Evolutionary conservation across 2,888 invertebrate genomes (phyloP), one percentile per base, ranked within the genome.

Genomic region (Tetranychus piercei): DNA sequence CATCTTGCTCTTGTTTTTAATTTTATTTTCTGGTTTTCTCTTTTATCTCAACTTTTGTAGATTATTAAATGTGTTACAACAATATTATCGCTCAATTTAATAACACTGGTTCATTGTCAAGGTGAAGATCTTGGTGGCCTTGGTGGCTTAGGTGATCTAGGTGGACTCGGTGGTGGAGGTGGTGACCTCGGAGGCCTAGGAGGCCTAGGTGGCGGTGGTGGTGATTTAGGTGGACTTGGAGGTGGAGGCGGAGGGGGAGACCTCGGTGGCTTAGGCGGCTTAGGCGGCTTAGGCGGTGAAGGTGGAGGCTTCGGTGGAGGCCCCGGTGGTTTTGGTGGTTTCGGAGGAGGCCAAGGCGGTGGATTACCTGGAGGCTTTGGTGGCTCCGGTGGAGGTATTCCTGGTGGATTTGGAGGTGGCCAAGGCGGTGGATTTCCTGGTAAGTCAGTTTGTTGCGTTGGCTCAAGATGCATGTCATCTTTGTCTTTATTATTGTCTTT

Each of bases 61-160:
- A 55, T 55, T 9, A 6, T 55, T 55, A 55, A 55, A 15, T 15
- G 11, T 15, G 15, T 55, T 55, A 55, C 55, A 55, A 55, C 55
- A 55, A 55, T 55, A 9, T 55, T 55, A 55, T 55, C 55, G 2
- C 9, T 55, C 15, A 55, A 69, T 69, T 69, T 69, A 69, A 69
- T 69, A 69, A 69, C 22, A n/a, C 11, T 69, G 22, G 22, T 69
- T 69, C 11, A 22, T n/a, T 69, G 69, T 69, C 69, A 69, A 69
- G 69, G 69, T 69, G 69, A 23, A 23, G 69, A 23, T 69, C 69
- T 69, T 69, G 69, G 69, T 69, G 69, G 69, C n/a, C 69, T 69
- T 23, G 69, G 69, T 23, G 69, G 69, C 34, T 55, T 55, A 69
- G 69, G 69, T 23, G 69, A n/a, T 69, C 69, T 69, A 11, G 69